A percentile compares a stretch with the other conserved stretches of the same genome.
These are phyloP conservation scores for Cnemophilus loriae DNA, from an alignment of 2,113 vertebrate genomes.

Conservation along the genomic window DNA sequence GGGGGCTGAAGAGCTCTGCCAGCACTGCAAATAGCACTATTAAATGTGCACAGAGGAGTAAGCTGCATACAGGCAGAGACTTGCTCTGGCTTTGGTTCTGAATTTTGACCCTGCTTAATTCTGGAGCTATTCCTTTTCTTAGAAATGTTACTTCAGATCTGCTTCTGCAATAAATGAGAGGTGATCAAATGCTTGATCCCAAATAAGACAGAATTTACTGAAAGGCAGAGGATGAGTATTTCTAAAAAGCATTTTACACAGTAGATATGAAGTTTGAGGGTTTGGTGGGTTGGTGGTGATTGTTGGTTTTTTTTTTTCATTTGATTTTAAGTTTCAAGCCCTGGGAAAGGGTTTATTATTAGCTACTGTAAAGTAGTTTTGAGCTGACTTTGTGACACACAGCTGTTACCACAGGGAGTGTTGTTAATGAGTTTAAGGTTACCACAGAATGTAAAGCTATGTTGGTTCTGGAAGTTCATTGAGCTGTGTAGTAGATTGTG, in stretches of 20 bases:
- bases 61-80: not conserved
- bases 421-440: constrained; percentile 35
- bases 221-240: not conserved
- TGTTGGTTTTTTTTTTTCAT: not conserved
- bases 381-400: constrained; percentile 19
- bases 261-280: not conserved
- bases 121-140: not conserved
- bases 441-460: not conserved
- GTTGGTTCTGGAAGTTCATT: not conserved
- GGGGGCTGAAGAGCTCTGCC: not conserved
- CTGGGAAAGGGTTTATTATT: constrained; percentile 20
- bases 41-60: not conserved
- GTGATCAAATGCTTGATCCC: not conserved
- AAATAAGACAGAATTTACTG: not conserved
- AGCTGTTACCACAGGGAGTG: not conserved
- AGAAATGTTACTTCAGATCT: not conserved
- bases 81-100: not conserved
- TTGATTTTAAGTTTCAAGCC: constrained; percentile 5
- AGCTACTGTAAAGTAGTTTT: constrained; percentile 7
- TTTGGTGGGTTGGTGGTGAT: not conserved
- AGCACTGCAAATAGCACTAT: not conserved
- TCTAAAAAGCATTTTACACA: not conserved
- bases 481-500: not conserved
- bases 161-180: not conserved
- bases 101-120: constrained; percentile 7